These are phyloP conservation scores for Limenitis camilla DNA, from an alignment of 2,888 invertebrate genomes.

Conservation along the genomic window DNA sequence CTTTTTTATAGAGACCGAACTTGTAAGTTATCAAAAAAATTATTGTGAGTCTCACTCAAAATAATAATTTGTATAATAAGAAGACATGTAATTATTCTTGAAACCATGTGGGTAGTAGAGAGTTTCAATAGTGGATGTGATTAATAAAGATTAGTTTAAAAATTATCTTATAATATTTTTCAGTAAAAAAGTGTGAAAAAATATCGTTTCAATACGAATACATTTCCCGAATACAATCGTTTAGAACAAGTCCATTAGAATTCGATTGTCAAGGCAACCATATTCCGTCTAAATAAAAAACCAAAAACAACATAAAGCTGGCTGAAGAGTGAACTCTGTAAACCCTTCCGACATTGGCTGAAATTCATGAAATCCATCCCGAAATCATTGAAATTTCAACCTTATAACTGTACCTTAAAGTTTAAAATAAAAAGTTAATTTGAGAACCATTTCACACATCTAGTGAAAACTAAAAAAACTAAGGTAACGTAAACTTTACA, in stretches of 20 bases:
- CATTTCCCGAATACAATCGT: background rate
- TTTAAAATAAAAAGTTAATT: conserved; percentile 25
- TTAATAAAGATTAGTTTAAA: too few relatives aligned
- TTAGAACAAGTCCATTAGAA: conserved; percentile 11
- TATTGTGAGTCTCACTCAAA: too few relatives aligned
- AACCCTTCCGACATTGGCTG: conserved; percentile 32
- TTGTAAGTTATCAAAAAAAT: too few relatives aligned
- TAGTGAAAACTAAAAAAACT: conserved; percentile 28
- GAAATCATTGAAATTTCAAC: conserved; percentile 8
- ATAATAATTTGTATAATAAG: too few relatives aligned
- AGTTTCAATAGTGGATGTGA: too few relatives aligned
- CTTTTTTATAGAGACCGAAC: too few relatives aligned
- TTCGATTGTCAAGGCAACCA: conserved; percentile 16
- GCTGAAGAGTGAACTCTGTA: conserved; percentile 32
- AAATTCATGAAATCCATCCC: conserved; percentile 31
- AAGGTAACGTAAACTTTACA: conserved; percentile 14
- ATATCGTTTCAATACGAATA: too few relatives aligned
- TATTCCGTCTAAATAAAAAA: conserved; percentile 24
- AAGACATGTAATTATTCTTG: too few relatives aligned
- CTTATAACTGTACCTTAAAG: conserved; percentile 16
- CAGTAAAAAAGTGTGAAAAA: too few relatives aligned
- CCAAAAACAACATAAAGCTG: conserved; percentile 32
- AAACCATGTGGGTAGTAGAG: too few relatives aligned
- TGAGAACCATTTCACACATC: conserved; percentile 26
- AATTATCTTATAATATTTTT: too few relatives aligned